Evolutionary conservation across 2,113 vertebrate species (phyloP).

Genomic region (Ailurus styani): DNA sequence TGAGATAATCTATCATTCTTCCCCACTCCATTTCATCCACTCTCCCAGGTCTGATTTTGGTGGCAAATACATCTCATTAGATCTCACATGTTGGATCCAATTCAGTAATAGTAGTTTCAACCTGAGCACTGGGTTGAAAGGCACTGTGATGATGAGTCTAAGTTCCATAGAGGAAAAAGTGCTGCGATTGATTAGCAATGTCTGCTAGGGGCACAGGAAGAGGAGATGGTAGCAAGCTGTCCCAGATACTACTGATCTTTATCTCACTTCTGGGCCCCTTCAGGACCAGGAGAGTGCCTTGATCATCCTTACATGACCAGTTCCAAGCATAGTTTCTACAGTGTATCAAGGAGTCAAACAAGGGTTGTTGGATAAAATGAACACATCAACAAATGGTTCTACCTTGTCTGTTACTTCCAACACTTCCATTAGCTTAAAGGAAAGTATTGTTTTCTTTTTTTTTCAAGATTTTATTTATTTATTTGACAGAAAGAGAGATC

Average conservation of each 20-base stretch:
- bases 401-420: background rate
- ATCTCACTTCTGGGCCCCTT: background rate
- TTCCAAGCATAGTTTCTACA: background rate
- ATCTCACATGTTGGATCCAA: background rate
- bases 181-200: background rate
- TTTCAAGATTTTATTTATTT: too few relatives aligned
- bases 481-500: too few relatives aligned
- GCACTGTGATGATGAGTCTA: background rate
- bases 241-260: background rate
- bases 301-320: too few relatives aligned
- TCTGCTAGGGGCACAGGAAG: background rate
- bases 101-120: background rate
- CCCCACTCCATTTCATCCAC: background rate
- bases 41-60: background rate
- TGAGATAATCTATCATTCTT: background rate
- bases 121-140: background rate
- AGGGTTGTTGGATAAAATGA: background rate
- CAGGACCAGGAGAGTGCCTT: background rate
- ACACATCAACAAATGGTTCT: background rate
- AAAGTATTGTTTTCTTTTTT: background rate
- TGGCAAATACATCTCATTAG: background rate
- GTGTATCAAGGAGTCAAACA: background rate
- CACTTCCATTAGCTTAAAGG: background rate
- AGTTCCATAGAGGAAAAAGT: background rate
- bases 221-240: background rate